phyloP scores from a whole-genome alignment of 2,888 invertebrate species.

The Anagyrus pseudococci region DNA sequence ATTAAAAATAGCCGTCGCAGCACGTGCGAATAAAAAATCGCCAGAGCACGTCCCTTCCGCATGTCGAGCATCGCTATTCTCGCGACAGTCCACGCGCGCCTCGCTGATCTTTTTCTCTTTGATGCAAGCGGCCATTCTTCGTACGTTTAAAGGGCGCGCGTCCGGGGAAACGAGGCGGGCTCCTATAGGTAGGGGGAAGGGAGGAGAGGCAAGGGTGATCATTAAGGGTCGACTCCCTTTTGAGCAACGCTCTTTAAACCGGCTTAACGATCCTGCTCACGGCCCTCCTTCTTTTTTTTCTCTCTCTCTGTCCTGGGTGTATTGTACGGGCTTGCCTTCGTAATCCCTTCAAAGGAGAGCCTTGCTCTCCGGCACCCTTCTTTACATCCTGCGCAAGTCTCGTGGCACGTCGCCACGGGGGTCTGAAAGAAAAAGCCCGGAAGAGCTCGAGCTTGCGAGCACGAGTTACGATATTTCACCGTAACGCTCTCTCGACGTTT shows the following conservation, averaged over 20 bases:
- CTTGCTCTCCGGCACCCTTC: neutral
- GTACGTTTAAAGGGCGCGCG: too few species aligned
- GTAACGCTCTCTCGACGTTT: conserved; percentile 11
- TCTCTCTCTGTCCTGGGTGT: too few species aligned
- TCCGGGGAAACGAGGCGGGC: too few species aligned
- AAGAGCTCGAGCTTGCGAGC: too few species aligned
- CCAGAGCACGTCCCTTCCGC: too few species aligned
- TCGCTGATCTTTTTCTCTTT: too few species aligned
- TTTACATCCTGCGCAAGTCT: neutral
- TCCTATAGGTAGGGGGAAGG: neutral
- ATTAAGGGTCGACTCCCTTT: conserved; percentile 32
- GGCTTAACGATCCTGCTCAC: conserved; percentile 29
- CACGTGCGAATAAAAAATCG: too few species aligned
- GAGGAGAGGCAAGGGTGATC: conserved; percentile 11
- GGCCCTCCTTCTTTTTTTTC: conserved; percentile 1
- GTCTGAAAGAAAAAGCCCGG: too few species aligned
- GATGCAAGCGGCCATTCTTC: too few species aligned
- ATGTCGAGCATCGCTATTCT: too few species aligned
- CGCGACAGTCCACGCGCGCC: conserved; percentile 7
- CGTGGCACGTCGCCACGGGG: neutral
- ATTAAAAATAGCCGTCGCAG: too few species aligned
- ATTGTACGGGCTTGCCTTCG: neutral
- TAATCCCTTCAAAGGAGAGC: conserved; percentile 16
- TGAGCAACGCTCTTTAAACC: conserved; percentile 37
- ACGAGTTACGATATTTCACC: too few species aligned